Base-by-base conservation (phyloP, 2,797 vertebrate genomes). In the Thripadectes ignobilis region DNA sequence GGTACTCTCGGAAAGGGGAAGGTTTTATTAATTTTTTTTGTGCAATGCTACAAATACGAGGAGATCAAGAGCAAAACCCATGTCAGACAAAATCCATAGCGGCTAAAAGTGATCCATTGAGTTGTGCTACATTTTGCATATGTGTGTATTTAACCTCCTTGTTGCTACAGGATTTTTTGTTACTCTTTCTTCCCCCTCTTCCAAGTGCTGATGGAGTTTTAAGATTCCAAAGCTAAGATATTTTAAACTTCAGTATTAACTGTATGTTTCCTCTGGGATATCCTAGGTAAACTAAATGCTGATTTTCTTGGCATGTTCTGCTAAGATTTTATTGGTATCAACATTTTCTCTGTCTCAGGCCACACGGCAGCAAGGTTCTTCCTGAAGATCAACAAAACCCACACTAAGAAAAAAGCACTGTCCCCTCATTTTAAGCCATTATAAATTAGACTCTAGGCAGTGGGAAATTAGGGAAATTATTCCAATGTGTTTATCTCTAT, bases 221-320 rank as follows among this genome's bases (percentile, higher is more conserved):
- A 95, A 90, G 88, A 94, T 95, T 97, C 95, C 93, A 91, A 75
- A 65, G 74, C 88, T 89, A 86, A 93, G 88, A 83, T 94, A 96
- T 96, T 96, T 97, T 94, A 94, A 96, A 93, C 89, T 88, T 94
- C 55, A 90, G 71, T 55, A 94, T 90, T 95, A 96, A 87, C 91
- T 90, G 58, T 88, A 94, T 88, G 75, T 91, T 93, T 96, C 95
- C 95, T 93, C 58, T 95, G 94, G 94, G 91, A 94, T 90, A 89
- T 32, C 61, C 89, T 93, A 93, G 89, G 93, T 95, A 97, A 96
- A 95, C 92, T 74, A 49, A 90, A 93, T 78, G 65, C 48, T 95
- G 95, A 94, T 96, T 89, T 97, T 96, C 78, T 96, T 96, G 93
- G 94, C 93, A 32, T 58, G 34, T 8, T 93, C 24, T 78, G 78